These are phyloP conservation scores for Epicampocera succincta DNA, from an alignment of 2,888 invertebrate genomes.

Conservation along the genomic window DNA sequence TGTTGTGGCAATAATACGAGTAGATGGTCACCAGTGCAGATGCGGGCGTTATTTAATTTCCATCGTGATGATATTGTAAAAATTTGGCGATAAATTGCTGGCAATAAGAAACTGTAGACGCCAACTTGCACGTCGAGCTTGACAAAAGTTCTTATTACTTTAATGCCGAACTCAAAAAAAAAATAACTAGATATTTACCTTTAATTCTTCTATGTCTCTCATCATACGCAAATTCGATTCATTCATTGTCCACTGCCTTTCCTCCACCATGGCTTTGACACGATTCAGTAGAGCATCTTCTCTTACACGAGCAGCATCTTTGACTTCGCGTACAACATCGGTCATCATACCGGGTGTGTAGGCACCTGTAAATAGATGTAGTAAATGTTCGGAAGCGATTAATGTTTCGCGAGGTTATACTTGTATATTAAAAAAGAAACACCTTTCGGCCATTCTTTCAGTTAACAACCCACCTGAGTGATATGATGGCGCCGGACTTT, in stretches of 20 bases:
- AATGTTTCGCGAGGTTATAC: not conserved
- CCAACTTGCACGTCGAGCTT: no score
- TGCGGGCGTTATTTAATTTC: no score
- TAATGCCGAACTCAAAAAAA: no score
- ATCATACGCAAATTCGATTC: conserved; percentile 80
- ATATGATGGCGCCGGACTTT: conserved; percentile 82
- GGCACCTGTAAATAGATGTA: conserved; percentile 75
- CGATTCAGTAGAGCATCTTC: conserved; percentile 86
- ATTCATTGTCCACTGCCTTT: conserved; percentile 81
- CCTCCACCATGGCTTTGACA: conserved; percentile 81
- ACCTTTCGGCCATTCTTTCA: not conserved
- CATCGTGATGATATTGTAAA: no score
- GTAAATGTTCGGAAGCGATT: not conserved
- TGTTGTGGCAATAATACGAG: no score
- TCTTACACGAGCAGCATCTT: conserved; percentile 87
- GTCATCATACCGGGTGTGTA: conserved; percentile 89
- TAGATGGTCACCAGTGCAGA: no score
- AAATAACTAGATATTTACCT: conserved; percentile 74
- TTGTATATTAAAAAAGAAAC: not conserved
- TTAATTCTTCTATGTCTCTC: conserved; percentile 81
- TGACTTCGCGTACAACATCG: conserved; percentile 87
- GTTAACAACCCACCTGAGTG: conserved; percentile 80
- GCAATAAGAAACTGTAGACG: no score
- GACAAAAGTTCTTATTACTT: no score
- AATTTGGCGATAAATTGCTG: no score